phyloP scores from a whole-genome alignment of 1,140 invertebrate genomes.

The Penaeus chinensis region DNA sequence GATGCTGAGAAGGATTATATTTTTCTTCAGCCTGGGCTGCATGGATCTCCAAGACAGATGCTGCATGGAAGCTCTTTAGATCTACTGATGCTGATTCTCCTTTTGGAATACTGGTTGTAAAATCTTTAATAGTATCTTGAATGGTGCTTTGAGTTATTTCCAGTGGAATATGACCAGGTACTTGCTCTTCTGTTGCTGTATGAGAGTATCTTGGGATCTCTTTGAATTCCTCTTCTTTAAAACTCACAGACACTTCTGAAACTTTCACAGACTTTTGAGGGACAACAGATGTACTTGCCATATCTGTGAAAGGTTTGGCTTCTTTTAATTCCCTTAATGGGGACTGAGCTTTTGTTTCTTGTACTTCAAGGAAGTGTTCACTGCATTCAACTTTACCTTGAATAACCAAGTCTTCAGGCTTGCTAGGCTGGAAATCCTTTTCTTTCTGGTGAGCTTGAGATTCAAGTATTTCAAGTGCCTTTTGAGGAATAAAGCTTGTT shows the following conservation, averaged over 20 bases:
- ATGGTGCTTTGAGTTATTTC: conserved; percentile 48
- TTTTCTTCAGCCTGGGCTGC: conserved; percentile 42
- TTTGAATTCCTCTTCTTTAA: conserved; percentile 62
- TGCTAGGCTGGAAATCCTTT: conserved; percentile 54
- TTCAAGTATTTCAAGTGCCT: conserved; percentile 58
- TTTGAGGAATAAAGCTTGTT: conserved; percentile 54
- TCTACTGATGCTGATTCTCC: conserved; percentile 56
- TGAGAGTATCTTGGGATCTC: conserved; percentile 52
- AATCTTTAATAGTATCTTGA: conserved; percentile 53
- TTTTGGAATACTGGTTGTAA: conserved; percentile 34
- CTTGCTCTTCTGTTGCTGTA: conserved; percentile 44
- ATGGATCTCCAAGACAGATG: conserved; percentile 42
- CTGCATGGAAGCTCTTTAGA: conserved; percentile 50
- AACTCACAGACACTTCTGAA: conserved; percentile 59
- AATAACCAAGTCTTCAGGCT: conserved; percentile 35
- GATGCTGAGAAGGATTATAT: conserved; percentile 42
- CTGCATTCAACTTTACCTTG: conserved; percentile 49
- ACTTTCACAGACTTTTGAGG: conserved; percentile 62
- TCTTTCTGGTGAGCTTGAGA: conserved; percentile 59
- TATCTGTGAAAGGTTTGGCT: conserved; percentile 42
- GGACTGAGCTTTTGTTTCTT: conserved; percentile 55
- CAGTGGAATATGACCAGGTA: conserved; percentile 50
- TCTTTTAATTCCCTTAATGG: conserved; percentile 54
- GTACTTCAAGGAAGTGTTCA: conserved; percentile 56
- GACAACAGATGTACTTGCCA: conserved; percentile 51